Base-by-base conservation (phyloP, 1,140 invertebrate species). In the Nephotettix cincticeps region DNA sequence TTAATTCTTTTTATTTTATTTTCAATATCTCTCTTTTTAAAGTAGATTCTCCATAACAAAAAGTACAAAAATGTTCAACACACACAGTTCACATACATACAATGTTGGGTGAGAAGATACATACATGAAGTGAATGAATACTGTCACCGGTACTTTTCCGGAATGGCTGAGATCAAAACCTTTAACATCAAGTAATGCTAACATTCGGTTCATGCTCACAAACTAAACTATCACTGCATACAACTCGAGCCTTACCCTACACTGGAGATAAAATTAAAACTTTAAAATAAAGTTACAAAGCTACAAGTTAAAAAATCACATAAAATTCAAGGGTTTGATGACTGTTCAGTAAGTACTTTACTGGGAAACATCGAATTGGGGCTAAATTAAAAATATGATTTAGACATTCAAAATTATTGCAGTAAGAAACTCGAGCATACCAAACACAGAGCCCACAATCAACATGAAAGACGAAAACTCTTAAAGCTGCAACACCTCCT, bases 21-120 rank as follows among this genome's bases (percentile, higher is more conserved):
- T 58, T 25, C 14, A 67, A 67, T 43, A 67, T 65, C 19, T 58
- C 28, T 67, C 64, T 67, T 67, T n/a, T 43, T 43, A 45, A 43
- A 43, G 27, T 43, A 45, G 36, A 45, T 45, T 67, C 32, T 43
- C 40, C 23, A 67, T 67, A 67, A 67, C 64, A 67, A 67, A 67
- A 67, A 67, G 64, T 67, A 67, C 64, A 67, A 67, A 67, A 67
- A 67, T 65, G 32, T n/a, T 67, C 40, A 67, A 67, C 64, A 67
- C 64, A 30, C 40, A 43, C 27, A 67, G 40, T 43, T 25, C 64
- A 67, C 32, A 67, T 43, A 67, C 64, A 67, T 67, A 67, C 64
- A 21, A 40, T 65, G 63, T 40, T 6, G 63, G 36, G 36, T 27
- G 58, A 32, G 63, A 30, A 36, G n/a, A 30, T 13, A 14, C 13